These are phyloP conservation scores for Myoxocephalus aenaeus DNA, from an alignment of 2,797 vertebrate species.

Conservation along the genomic window DNA sequence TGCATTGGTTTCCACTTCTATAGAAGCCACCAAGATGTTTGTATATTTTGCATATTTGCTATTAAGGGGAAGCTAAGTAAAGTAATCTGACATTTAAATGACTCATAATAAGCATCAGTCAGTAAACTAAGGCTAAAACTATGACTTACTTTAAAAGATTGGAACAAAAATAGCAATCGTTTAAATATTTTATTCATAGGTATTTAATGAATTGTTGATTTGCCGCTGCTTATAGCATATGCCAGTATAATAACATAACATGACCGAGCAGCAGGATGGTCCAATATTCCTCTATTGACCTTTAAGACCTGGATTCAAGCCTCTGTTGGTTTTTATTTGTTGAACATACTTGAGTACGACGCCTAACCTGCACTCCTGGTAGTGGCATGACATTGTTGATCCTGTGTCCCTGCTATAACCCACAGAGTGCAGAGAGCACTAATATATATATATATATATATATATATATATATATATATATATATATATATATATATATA, in stretches of 20 bases:
- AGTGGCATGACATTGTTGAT: background rate
- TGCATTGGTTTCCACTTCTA: background rate
- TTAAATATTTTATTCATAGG: background rate
- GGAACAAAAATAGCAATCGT: background rate
- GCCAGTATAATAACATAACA: background rate
- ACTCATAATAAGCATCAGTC: constrained; percentile 1
- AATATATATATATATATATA: too few species aligned
- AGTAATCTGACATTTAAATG: constrained; percentile 17
- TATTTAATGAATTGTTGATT: background rate
- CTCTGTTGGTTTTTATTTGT: constrained; percentile 16
- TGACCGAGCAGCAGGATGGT: background rate
- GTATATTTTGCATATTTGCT: background rate
- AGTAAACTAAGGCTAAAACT: background rate
- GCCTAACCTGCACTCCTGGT: background rate
- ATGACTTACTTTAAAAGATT: background rate
- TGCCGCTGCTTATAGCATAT: background rate
- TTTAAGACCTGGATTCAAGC: constrained; percentile 3
- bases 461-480: too few species aligned
- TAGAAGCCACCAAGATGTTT: background rate
- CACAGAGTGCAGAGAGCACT: background rate
- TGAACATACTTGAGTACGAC: constrained; percentile 12
- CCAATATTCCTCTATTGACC: background rate
- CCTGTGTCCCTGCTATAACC: background rate
- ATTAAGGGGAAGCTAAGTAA: background rate
- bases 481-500: too few species aligned